A percentile compares a stretch with the other conserved stretches of the same genome.
phyloP scores from a whole-genome alignment of 1,140 invertebrate genomes.

The Drosophila repleta region DNA sequence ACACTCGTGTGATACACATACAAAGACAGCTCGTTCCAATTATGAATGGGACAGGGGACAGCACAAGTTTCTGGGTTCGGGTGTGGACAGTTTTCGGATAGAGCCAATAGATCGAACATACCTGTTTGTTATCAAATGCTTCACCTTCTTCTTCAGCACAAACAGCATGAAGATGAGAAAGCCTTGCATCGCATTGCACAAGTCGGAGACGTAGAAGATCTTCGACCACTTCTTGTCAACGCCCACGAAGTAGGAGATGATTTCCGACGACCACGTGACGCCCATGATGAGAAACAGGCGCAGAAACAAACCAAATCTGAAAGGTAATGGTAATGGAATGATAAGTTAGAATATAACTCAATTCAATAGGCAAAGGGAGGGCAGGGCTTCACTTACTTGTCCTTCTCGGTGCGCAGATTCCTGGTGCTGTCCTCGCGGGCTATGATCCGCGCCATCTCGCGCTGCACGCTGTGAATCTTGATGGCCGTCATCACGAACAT shows the following conservation, averaged over 20 bases:
- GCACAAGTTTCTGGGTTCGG: conserved; percentile 9
- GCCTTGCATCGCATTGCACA: conserved; percentile 85
- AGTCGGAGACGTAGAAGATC: conserved; percentile 85
- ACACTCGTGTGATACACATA: conserved; percentile 3
- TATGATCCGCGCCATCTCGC: conserved; percentile 86
- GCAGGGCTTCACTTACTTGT: conserved; percentile 85
- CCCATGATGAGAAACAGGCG: conserved; percentile 91
- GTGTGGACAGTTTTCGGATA: neutral
- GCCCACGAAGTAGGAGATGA: conserved; percentile 86
- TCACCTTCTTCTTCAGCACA: conserved; percentile 86
- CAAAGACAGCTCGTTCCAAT: conserved; percentile 23
- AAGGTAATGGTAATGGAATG: too few relatives aligned
- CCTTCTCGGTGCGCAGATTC: conserved; percentile 85
- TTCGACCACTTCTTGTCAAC: conserved; percentile 72
- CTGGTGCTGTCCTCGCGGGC: conserved; percentile 86
- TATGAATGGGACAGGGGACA: conserved; percentile 26
- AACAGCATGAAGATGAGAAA: conserved; percentile 87
- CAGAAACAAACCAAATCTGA: conserved; percentile 88
- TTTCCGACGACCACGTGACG: conserved; percentile 89
- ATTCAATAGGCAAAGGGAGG: too few relatives aligned
- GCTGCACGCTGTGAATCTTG: conserved; percentile 87
- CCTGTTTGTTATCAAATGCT: conserved; percentile 85
- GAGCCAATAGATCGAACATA: conserved; percentile 53
- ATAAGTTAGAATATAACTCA: neutral
- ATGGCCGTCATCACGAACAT: conserved; percentile 90